These are phyloP conservation scores for Halcyon smyrnensis DNA, from an alignment of 2,797 vertebrate species.

Conservation along the genomic window DNA sequence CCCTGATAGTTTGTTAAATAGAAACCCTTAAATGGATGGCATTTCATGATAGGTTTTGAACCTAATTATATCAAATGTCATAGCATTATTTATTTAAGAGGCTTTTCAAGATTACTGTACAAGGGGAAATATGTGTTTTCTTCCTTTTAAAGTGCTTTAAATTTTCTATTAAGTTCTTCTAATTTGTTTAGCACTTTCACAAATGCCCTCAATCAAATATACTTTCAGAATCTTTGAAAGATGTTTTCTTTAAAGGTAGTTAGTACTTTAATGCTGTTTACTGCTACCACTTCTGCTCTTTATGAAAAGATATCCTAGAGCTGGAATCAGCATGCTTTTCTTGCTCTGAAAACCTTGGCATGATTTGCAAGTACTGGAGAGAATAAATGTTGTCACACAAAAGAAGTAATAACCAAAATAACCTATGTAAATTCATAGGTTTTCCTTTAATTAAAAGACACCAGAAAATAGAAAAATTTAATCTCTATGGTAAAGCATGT, in stretches of 20 bases:
- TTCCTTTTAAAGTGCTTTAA: slow-evolving; percentile 44
- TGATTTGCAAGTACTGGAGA: background rate
- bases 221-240: slow-evolving; percentile 31
- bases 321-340: background rate
- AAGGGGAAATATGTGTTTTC: slow-evolving; percentile 20
- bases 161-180: slow-evolving; percentile 46
- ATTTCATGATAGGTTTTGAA: slow-evolving; percentile 74
- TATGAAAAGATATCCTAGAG: slow-evolving; percentile 5
- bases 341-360: background rate
- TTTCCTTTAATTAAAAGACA: background rate
- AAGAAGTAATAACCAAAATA: background rate
- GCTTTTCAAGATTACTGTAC: slow-evolving; percentile 48
- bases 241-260: background rate
- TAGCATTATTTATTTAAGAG: slow-evolving; percentile 71
- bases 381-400: background rate
- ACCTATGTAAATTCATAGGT: background rate
- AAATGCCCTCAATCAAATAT: slow-evolving; percentile 10
- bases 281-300: background rate
- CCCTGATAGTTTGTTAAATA: slow-evolving; percentile 66
- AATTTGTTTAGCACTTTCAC: slow-evolving; percentile 33
- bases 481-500: background rate
- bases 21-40: slow-evolving; percentile 66
- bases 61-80: slow-evolving; percentile 78
- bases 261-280: background rate
- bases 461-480: background rate